These are phyloP conservation scores for Enteromius paludinosus DNA, from an alignment of 2,797 vertebrate species.

Conservation along the genomic window DNA sequence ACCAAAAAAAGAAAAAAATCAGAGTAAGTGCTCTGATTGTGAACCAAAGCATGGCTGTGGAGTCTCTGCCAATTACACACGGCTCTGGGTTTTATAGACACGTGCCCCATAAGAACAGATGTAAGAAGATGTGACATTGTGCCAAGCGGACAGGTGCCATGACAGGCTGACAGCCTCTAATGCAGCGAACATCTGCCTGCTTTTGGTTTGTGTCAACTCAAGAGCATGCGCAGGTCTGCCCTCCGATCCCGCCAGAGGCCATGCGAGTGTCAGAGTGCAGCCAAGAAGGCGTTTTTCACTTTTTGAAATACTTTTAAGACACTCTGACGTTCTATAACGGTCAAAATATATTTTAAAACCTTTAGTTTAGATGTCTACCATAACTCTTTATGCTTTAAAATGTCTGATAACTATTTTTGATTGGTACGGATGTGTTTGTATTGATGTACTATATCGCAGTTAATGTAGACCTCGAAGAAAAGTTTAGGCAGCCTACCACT, in stretches of 20 bases:
- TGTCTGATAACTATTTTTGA: neutral
- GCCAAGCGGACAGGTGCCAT: constrained; percentile 74
- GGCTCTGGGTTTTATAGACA: constrained; percentile 6
- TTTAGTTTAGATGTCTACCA: neutral
- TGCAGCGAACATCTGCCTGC: constrained; percentile 83
- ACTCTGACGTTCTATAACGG: neutral
- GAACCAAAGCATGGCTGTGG: neutral
- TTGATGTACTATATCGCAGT: constrained; percentile 22
- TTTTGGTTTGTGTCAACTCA: constrained; percentile 65
- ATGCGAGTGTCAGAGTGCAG: constrained; percentile 51
- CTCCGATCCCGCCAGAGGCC: constrained; percentile 69
- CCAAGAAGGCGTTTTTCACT: neutral
- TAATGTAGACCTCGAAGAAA: constrained; percentile 23
- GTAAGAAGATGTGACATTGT: constrained; percentile 75
- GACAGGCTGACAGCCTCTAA: constrained; percentile 78
- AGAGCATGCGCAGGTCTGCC: constrained; percentile 61
- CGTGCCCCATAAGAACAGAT: constrained; percentile 74
- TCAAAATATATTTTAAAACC: neutral
- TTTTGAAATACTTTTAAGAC: neutral
- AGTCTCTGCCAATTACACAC: neutral
- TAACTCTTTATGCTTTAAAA: neutral
- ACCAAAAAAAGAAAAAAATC: neutral
- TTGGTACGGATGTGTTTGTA: neutral
- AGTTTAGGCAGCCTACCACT: constrained; percentile 15
- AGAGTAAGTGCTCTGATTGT: neutral